A percentile compares a stretch with the other conserved stretches of the same genome.
Evolutionary conservation across 2,888 invertebrate species (phyloP).

Genomic region (Limnephilus auricula): DNA sequence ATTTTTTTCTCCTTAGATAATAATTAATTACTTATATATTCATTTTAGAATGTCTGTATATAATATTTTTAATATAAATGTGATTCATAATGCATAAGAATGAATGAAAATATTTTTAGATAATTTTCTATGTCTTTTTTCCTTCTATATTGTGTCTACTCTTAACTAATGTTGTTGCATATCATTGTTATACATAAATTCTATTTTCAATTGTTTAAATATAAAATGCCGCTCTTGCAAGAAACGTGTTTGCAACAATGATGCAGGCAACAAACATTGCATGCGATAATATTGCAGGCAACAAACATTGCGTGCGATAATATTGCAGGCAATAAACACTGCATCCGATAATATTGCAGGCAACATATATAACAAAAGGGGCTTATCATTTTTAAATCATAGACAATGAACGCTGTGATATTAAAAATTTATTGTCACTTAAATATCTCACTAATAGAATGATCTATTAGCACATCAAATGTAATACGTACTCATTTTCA

Average conservation of each 20-base stretch:
- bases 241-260: neutral
- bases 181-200: neutral
- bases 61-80: neutral
- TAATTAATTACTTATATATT: neutral
- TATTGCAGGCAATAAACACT: no score
- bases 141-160: neutral
- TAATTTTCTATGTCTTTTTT: neutral
- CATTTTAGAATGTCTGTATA: neutral
- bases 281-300: neutral
- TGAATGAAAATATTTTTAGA: neutral
- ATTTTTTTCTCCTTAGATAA: neutral
- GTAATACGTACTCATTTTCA: neutral
- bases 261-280: no score
- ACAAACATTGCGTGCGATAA: neutral
- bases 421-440: constrained; percentile 9
- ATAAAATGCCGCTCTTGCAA: neutral
- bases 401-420: constrained; percentile 25
- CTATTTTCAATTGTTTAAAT: neutral
- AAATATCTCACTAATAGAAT: constrained; percentile 3
- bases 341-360: no score
- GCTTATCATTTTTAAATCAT: neutral
- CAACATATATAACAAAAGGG: neutral
- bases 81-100: neutral
- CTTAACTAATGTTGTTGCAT: neutral
- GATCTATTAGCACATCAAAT: neutral